These are phyloP conservation scores for Coluber constrictor DNA, from an alignment of 2,797 vertebrate genomes.

Conservation along the genomic window DNA sequence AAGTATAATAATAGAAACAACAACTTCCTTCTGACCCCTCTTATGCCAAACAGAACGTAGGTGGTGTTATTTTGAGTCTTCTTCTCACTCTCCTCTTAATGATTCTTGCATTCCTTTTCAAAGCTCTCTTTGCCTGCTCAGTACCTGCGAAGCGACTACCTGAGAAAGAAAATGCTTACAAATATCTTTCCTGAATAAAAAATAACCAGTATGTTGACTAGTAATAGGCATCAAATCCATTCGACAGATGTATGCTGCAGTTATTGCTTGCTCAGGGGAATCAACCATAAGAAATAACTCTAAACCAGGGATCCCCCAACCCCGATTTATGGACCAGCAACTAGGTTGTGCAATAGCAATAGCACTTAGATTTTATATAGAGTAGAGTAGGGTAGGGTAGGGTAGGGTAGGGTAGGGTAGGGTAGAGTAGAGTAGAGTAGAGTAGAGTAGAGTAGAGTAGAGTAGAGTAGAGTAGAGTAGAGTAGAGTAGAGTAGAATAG, in stretches of 20 bases:
- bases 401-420: accelerated
- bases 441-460: too few relatives aligned
- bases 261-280: background rate
- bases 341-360: too few relatives aligned
- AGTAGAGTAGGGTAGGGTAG: accelerated
- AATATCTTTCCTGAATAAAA: background rate
- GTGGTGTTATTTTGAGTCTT: background rate
- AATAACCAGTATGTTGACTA: background rate
- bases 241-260: background rate
- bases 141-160: background rate
- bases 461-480: too few relatives aligned
- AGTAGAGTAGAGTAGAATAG: accelerated
- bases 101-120: background rate
- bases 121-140: too few relatives aligned
- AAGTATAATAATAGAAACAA: background rate
- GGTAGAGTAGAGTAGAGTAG: background rate
- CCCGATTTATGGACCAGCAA: too few relatives aligned
- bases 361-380: too few relatives aligned
- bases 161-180: background rate
- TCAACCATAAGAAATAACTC: background rate
- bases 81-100: background rate
- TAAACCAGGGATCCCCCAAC: too few relatives aligned
- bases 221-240: background rate
- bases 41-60: background rate
- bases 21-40: background rate